Conservation (phyloP, 2,888 invertebrate species). For the Drosophila rellima region DNA sequence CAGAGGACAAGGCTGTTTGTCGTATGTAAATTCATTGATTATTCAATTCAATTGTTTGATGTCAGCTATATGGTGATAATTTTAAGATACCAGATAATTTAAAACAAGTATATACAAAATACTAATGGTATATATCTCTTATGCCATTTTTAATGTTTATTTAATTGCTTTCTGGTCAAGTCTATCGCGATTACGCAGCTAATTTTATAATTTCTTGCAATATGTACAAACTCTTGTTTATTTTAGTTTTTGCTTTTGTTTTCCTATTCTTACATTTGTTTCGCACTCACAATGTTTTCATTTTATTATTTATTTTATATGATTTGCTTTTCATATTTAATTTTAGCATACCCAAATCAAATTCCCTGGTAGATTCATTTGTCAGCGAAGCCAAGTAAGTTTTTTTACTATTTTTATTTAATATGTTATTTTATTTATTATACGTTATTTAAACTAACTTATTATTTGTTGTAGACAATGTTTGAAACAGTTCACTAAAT, state of each 20-base stretch:
- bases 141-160: too few species aligned
- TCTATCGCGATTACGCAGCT: too few species aligned
- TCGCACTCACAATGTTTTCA: neutral
- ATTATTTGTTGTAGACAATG: neutral
- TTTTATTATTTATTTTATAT: constrained; percentile 15
- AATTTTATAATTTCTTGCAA: too few species aligned
- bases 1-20: neutral
- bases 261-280: neutral
- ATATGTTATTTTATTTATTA: constrained; percentile 11
- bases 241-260: neutral
- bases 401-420: constrained; percentile 25
- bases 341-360: constrained; percentile 71
- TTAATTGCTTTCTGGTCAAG: too few species aligned
- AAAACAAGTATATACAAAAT: too few species aligned
- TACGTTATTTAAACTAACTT: constrained; percentile 1
- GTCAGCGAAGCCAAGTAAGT: constrained; percentile 83
- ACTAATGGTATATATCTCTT: too few species aligned
- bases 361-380: constrained; percentile 80
- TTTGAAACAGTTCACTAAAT: neutral
- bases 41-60: neutral
- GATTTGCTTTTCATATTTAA: constrained; percentile 33
- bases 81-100: neutral
- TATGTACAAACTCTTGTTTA: neutral
- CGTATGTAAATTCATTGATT: neutral
- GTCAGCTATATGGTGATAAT: neutral